Percentiles rank a stretch among this genome's conserved stretches.
These are phyloP conservation scores for Unio delphinus DNA, from an alignment of 2,888 invertebrate species.

Conservation along the genomic window DNA sequence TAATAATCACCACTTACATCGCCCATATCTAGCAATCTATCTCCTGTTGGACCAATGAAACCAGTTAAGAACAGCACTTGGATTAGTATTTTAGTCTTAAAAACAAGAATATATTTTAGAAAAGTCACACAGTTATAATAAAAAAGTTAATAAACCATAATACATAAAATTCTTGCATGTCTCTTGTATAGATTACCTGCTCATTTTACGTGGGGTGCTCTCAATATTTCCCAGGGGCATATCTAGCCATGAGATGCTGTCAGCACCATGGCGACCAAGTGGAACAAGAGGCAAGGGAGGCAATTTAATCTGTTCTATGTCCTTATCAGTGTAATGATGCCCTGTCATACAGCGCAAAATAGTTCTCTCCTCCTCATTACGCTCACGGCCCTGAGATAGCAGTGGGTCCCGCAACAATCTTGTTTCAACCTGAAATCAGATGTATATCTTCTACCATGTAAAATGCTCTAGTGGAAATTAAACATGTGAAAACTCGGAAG, in stretches of 20 bases:
- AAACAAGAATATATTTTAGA: constrained; percentile 1
- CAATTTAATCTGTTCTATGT: constrained; percentile 61
- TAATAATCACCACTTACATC: too few relatives aligned
- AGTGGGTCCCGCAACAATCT: constrained; percentile 60
- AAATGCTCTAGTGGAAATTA: too few relatives aligned
- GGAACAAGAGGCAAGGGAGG: constrained; percentile 67
- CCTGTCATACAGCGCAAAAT: constrained; percentile 65
- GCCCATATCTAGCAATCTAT: too few relatives aligned
- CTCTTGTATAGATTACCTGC: constrained; percentile 48
- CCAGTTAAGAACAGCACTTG: too few relatives aligned
- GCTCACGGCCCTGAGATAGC: constrained; percentile 55
- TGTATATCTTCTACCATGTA: too few relatives aligned
- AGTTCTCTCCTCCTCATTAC: constrained; percentile 60
- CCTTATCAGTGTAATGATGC: constrained; percentile 56
- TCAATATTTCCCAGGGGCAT: constrained; percentile 69
- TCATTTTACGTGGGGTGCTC: constrained; percentile 60
- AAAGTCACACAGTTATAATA: constrained; percentile 4
- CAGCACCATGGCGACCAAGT: constrained; percentile 66
- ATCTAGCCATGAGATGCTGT: constrained; percentile 61
- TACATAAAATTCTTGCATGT: too few relatives aligned
- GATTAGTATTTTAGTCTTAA: background rate
- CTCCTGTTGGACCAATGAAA: too few relatives aligned
- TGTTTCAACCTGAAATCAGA: constrained; percentile 50
- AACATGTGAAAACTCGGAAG: too few relatives aligned
- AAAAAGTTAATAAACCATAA: constrained; percentile 1